phyloP scores from a whole-genome alignment of 2,113 vertebrate species.

The Phyllopteryx taeniolatus region DNA sequence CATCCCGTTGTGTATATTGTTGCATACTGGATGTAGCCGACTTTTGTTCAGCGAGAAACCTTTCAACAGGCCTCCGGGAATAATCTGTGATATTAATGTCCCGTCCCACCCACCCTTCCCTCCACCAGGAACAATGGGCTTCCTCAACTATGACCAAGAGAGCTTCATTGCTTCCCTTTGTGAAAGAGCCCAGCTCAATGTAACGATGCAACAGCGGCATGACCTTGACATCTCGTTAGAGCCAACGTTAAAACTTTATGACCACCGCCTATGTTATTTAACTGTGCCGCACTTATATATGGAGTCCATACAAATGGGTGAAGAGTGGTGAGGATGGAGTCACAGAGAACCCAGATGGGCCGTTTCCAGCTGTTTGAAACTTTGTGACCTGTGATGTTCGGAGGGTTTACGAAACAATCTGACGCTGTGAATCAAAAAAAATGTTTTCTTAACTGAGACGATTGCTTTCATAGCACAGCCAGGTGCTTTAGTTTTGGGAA shows the following conservation, averaged over 20 bases:
- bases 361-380: conserved; percentile 11
- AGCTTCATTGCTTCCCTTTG: conserved; percentile 58
- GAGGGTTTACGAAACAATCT: no score
- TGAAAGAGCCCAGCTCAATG: conserved; percentile 45
- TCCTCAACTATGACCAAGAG: conserved; percentile 57
- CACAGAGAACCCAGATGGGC: conserved; percentile 24
- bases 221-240: conserved; percentile 73
- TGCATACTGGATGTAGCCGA: conserved; percentile 20
- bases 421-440: no score
- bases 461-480: no score
- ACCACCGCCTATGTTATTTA: conserved; percentile 48
- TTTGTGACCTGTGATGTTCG: background rate
- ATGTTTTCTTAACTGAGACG: no score
- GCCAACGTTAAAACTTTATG: conserved; percentile 66
- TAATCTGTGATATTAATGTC: conserved; percentile 64
- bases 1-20: conserved; percentile 3
- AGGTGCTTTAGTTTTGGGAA: no score
- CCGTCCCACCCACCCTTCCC: conserved; percentile 20
- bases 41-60: conserved; percentile 63
- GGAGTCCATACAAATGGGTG: conserved; percentile 47
- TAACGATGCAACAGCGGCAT: conserved; percentile 46
- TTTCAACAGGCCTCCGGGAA: conserved; percentile 55
- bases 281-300: conserved; percentile 53
- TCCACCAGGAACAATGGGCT: conserved; percentile 46
- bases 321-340: background rate